Base-by-base conservation (phyloP, 2,888 invertebrate genomes). In the Eristalinus sepulchralis region DNA sequence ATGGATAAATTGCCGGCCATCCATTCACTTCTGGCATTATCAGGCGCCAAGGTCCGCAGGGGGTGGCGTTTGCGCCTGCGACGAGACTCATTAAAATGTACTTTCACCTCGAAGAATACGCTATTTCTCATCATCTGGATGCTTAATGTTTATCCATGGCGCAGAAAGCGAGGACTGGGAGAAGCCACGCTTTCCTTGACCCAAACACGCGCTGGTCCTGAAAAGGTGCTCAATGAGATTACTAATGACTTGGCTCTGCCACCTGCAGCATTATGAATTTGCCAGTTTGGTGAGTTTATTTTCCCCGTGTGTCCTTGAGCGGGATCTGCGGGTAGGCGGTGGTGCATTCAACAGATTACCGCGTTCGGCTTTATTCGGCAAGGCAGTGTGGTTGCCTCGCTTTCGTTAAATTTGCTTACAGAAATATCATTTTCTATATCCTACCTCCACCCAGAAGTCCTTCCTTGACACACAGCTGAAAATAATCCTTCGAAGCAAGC, bases 141-240 rank as follows among this genome's bases (percentile, higher is more conserved):
- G 55, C 20, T 67, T 47, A 70, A 66, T 68, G n/a, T 36, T 78
- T 22, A 62, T 64, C 55, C 24, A 27, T 34, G 70, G 53, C 59
- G 8, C 62, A 11, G 57, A 24, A 5, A 13, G 22, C 33, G 17
- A 39, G 47, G 63, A 34, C 57, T 17, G 24, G 24, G 13, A 24
- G 47, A 8, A 17, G 47, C 57, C 2, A 53, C 57, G 27, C 57
- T 47, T 60, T 71, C 34, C 47, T 71, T 76, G 62, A 80, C 66
- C 17, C 27, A 62, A 66, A 57, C 33, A 57, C 13, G 73, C 33
- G 68, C 27, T 27, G 27, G 2, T 5, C 5, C 2, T 64, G 62
- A 64, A 83, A 68, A 47, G 68, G 63, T 75, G 60, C 80, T 84
- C 80, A 76, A 71, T 60, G 62, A 63, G 68, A 79, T 70, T 79